Base-by-base conservation (phyloP, 2,113 vertebrate species). In the Petrocephalus microphthalmus region DNA sequence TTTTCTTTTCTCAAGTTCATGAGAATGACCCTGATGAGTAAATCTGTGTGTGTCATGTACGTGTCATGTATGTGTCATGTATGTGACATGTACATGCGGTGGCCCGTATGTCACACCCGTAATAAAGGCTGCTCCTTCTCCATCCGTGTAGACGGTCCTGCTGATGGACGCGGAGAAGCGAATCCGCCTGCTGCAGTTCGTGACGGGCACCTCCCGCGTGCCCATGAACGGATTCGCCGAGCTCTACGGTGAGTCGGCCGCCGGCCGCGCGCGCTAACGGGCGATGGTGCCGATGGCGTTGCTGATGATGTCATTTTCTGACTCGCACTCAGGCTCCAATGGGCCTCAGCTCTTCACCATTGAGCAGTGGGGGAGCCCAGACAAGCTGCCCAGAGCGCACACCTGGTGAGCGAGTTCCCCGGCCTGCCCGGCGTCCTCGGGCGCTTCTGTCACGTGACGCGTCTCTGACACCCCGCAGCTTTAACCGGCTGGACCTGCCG, bases 171-270 rank as follows among this genome's bases (percentile, higher is more conserved):
- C 98, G 56, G 98, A 99, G 85, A 99, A 98, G 91, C 93, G 98
- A 90, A 99, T 99, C 91, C 92, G 98, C 17, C 93, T 99, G 11
- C 95, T 99, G 71, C 98, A 99, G 88, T 99, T 99, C 96, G 98
- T 99, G 90, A 99, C 98, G 0, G 98, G 98, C 88, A 99, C 98
- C 0, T 99, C 98, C 37, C 96, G 98, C 0, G 97, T 99, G 53
- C 98, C 98, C 0, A 99, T 99, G 98, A 99, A 99, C 22, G 98
- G 98, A 49, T 99, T 99, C 94, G 97, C 97, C 89, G 98, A 99
- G 93, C 95, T 99, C 53, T 99, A 99, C 17, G 98, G 98, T 99
- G 92, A 96, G 97, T 84, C 7, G 37, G 13, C 83, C n/a, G 22
- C 83, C 15, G 5, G 11, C 7, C 89, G 64, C 81, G 20, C 1